Conservation (phyloP, 2,797 vertebrate genomes). For the Prionace glauca region DNA sequence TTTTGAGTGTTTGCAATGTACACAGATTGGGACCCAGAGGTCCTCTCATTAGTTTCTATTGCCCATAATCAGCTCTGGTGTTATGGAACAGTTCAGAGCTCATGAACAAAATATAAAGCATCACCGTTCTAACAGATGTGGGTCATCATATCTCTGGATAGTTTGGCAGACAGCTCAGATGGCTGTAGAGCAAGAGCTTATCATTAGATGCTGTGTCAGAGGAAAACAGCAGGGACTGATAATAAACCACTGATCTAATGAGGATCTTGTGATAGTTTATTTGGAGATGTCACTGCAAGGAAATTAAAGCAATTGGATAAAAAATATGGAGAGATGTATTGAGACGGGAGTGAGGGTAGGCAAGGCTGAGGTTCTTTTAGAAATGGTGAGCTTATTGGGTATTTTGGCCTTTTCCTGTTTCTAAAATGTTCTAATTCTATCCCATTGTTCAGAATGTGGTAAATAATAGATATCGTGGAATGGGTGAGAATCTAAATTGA, state of each 20-base stretch:
- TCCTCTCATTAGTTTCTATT: not conserved
- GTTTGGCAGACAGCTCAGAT: not conserved
- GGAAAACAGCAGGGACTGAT: not conserved
- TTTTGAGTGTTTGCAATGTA: not conserved
- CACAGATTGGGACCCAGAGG: not conserved
- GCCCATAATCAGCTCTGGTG: not conserved
- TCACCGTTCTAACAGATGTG: not conserved
- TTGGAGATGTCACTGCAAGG: not conserved
- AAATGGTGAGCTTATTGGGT: too few relatives aligned
- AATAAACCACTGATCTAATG: not conserved
- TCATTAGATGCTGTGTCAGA: not conserved
- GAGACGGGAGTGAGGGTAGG: too few relatives aligned
- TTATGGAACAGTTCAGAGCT: not conserved
- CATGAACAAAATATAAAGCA: not conserved
- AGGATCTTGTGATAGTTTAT: not conserved
- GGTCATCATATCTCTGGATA: not conserved
- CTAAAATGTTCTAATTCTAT: too few relatives aligned
- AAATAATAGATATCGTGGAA: too few relatives aligned
- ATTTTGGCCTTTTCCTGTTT: too few relatives aligned
- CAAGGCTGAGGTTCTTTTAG: too few relatives aligned
- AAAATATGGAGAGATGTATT: too few relatives aligned
- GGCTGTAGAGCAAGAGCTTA: not conserved
- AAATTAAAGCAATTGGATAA: not conserved
- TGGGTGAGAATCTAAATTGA: too few relatives aligned
- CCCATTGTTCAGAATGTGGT: too few relatives aligned